Conservation (phyloP, 1,140 invertebrate genomes). For the Heliconius melpomene region DNA sequence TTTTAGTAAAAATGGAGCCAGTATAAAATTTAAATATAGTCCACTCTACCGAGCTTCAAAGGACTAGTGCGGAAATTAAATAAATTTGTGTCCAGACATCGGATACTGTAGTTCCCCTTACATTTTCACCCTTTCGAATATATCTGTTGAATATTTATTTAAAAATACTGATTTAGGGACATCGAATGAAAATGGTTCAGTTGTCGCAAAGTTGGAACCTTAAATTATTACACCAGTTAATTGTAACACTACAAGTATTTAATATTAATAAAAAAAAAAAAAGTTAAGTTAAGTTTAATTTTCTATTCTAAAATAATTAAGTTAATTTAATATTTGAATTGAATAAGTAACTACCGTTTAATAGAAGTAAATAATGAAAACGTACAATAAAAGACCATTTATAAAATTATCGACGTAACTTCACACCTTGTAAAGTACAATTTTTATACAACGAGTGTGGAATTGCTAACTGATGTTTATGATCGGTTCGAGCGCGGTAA, state of each 20-base stretch:
- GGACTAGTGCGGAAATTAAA: constrained; percentile 7
- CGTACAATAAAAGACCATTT: not conserved
- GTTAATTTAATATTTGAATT: not conserved
- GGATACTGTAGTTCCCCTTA: not conserved
- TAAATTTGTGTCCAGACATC: constrained; percentile 9
- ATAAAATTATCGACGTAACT: not conserved
- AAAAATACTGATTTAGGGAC: not conserved
- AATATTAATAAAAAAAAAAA: too few species aligned
- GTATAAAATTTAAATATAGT: constrained; percentile 7
- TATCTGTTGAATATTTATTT: constrained; percentile 7
- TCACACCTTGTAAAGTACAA: not conserved
- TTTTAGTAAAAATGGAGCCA: not conserved
- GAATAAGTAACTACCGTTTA: not conserved
- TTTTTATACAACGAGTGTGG: not conserved
- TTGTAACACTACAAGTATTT: too few species aligned
- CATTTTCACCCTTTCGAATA: not conserved
- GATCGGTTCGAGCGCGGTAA: not conserved
- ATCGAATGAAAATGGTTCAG: too few species aligned
- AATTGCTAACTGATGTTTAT: not conserved
- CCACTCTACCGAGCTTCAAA: constrained; percentile 6
- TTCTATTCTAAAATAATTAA: too few species aligned
- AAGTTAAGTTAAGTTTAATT: too few species aligned
- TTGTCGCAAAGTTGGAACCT: too few species aligned
- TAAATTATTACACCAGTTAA: too few species aligned
- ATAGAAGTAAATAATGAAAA: not conserved